Evolutionary conservation across 1,140 invertebrate genomes (phyloP).

Genomic region (Grapholita molesta): DNA sequence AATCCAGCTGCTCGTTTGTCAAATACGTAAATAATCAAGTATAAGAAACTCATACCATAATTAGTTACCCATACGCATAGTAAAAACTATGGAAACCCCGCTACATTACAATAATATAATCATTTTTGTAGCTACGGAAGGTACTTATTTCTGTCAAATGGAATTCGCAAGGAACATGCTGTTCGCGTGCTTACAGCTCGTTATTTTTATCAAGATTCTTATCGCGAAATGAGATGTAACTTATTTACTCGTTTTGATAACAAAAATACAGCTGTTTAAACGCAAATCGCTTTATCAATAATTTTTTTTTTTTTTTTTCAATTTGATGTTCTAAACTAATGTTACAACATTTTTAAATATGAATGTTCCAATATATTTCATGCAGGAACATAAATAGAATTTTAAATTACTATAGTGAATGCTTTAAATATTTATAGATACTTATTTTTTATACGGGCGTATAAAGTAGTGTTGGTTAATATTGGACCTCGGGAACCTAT

Average conservation of each 20-base stretch:
- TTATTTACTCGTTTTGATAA: constrained; percentile 14
- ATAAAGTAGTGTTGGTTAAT: no score
- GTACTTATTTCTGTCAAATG: background rate
- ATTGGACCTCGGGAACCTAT: no score
- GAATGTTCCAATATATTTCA: background rate
- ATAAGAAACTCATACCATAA: no score
- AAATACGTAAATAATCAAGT: no score
- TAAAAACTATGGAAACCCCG: no score
- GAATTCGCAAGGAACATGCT: background rate
- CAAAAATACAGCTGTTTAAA: constrained; percentile 12
- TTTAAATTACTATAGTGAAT: background rate
- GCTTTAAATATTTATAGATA: background rate
- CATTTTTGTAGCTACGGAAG: background rate
- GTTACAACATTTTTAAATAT: no score
- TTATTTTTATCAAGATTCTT: constrained; percentile 15
- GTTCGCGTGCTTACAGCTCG: background rate
- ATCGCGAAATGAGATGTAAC: constrained; percentile 16
- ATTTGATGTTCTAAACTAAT: no score
- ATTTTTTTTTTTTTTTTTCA: background rate
- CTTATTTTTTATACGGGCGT: no score
- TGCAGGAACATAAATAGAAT: background rate
- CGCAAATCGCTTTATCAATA: constrained; percentile 14
- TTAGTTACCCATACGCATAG: no score
- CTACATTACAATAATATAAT: background rate
- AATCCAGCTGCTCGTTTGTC: no score